Evolutionary conservation across 2,888 invertebrate species (phyloP), one percentile per base, ranked within the genome.

Genomic region (Amitus sp.): DNA sequence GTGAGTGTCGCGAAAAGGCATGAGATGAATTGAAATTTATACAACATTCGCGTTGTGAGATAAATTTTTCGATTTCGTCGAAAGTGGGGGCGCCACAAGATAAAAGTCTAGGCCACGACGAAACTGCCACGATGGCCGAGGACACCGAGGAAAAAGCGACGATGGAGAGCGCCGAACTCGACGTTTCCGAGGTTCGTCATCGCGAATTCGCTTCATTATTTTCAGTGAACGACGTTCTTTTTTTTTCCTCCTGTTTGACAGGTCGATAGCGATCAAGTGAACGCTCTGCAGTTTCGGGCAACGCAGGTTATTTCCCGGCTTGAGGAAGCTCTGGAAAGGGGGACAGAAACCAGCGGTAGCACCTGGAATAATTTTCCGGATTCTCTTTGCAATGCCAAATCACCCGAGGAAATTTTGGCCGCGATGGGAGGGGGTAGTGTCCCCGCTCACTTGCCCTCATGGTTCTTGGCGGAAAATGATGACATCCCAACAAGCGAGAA

Each of bases 231-330:
- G 20, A 7, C 12, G 23, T 23, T 43, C 12, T 6, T 68, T 51
- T 37, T 23, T 56, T 58, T 48, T 62, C 62, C 70, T 75, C n/a
- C n/a, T n/a, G n/a, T 79, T 79, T 80, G 79, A 80, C 80, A 80
- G 80, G 73, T 79, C 76, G 74, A 75, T 70, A 68, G 66, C 66
- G 74, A n/a, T n/a, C n/a, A 78, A 56, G 73, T 83, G 15, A 75
- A 73, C 43, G 79, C 78, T 42, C 71, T 91, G 70, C 90, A 90
- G 80, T 86, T 90, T 81, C 89, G 90, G 81, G 89, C 90, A 47
- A 90, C 90, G 2, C 89, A 90, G 78, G 89, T 90, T 68, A 87
- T 91, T 50, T 89, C 88, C 57, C 85, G 90, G 34, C 80, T 91
- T 62, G 90, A 91, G 78, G 90, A 90, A 67, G 87, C 87, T 55